phyloP scores from a whole-genome alignment of 2,797 vertebrate species.

The Pantherophis vulpinus region DNA sequence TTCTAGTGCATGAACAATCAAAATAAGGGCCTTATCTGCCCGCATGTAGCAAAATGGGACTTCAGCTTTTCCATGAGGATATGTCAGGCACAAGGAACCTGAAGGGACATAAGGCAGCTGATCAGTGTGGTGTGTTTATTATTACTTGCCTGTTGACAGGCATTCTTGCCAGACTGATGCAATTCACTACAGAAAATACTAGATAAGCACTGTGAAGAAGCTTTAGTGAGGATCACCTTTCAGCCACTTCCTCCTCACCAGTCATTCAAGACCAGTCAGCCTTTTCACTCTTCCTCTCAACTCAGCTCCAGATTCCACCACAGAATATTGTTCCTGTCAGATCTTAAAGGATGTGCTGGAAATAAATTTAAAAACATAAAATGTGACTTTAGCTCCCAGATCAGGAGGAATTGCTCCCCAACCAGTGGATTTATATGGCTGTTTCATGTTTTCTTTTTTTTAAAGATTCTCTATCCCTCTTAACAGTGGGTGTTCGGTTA shows the following conservation, averaged over 20 bases:
- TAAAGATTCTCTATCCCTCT: not conserved
- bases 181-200: not conserved
- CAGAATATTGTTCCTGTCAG: not conserved
- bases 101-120: not conserved
- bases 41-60: not conserved
- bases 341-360: not conserved
- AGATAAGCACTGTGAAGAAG: not conserved
- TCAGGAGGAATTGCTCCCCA: fast-evolving
- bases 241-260: not conserved
- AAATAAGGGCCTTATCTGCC: not conserved
- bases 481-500: not conserved
- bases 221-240: not conserved
- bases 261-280: not conserved
- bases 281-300: not conserved
- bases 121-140: not conserved
- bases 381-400: not conserved
- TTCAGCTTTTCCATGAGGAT: not conserved
- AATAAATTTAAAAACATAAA: not conserved
- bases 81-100: not conserved
- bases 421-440: not conserved
- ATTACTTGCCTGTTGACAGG: not conserved
- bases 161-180: not conserved
- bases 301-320: not conserved
- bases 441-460: not conserved
- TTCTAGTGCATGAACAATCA: not conserved